These are phyloP conservation scores for Clepsis dumicolana DNA, from an alignment of 2,888 invertebrate genomes.

Conservation along the genomic window DNA sequence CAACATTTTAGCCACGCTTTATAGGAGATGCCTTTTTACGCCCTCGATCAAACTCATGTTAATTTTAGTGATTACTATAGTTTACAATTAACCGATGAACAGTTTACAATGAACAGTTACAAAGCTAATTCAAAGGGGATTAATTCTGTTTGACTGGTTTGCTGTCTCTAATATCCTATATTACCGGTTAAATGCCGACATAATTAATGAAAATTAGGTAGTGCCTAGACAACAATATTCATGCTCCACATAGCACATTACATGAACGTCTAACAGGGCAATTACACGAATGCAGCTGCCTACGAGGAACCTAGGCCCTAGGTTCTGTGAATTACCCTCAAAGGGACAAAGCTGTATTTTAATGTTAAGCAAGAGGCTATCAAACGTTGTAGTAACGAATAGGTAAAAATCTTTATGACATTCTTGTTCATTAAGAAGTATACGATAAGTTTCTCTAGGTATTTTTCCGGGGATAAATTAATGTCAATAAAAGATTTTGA, in stretches of 20 bases:
- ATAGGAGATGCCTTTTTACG: neutral
- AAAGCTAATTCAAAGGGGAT: constrained; percentile 32
- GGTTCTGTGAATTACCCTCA: too few species aligned
- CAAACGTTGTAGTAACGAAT: too few species aligned
- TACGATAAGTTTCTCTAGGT: too few species aligned
- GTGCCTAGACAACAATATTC: constrained; percentile 12
- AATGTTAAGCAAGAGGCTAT: too few species aligned
- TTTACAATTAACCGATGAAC: constrained; percentile 15
- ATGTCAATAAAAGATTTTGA: too few species aligned
- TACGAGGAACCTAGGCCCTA: neutral
- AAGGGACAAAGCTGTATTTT: too few species aligned
- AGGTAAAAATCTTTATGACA: too few species aligned
- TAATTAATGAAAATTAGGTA: constrained; percentile 35
- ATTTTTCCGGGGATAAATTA: too few species aligned
- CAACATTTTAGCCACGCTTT: too few species aligned
- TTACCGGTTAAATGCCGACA: constrained; percentile 25
- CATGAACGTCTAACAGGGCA: neutral
- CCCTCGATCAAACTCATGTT: neutral
- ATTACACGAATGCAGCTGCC: neutral
- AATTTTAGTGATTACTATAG: neutral
- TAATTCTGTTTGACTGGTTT: constrained; percentile 38
- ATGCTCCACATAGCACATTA: neutral
- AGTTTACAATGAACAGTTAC: constrained; percentile 21
- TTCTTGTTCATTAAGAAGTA: too few species aligned
- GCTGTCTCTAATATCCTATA: constrained; percentile 25